Evolutionary conservation across 2,113 vertebrate genomes (phyloP).

Genomic region (Poeciliopsis retropinna): DNA sequence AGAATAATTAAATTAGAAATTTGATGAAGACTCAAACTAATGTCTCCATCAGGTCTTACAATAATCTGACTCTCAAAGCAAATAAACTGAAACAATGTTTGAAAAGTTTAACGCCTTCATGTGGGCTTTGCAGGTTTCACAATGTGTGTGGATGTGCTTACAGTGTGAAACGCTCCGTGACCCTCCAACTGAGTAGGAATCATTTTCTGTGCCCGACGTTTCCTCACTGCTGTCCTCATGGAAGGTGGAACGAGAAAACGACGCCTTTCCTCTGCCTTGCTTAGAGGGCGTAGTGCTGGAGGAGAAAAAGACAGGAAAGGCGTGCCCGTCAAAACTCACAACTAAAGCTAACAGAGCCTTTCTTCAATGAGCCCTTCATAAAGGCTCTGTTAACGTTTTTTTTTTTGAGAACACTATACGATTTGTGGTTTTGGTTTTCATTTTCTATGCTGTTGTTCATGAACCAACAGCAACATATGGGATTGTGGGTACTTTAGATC

Average conservation of each 20-base stretch:
- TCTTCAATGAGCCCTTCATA: background rate
- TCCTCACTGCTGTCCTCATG: slow-evolving; percentile 98
- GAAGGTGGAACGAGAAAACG: slow-evolving; percentile 93
- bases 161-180: slow-evolving; percentile 91
- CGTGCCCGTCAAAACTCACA: background rate
- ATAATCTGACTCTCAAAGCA: too few relatives aligned
- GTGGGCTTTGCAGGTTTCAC: background rate
- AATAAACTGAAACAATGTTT: too few relatives aligned
- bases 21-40: too few relatives aligned
- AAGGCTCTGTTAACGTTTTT: too few relatives aligned
- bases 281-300: slow-evolving; percentile 95
- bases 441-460: background rate
- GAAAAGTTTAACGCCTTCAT: too few relatives aligned
- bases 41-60: too few relatives aligned
- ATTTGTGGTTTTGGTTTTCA: slow-evolving; percentile 7
- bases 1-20: too few relatives aligned
- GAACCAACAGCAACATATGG: background rate
- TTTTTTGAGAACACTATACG: too few relatives aligned
- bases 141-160: slow-evolving; percentile 75
- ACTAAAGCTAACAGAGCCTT: background rate
- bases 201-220: slow-evolving; percentile 96
- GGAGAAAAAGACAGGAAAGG: background rate
- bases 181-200: slow-evolving; percentile 93
- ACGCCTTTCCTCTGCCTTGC: slow-evolving; percentile 93
- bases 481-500: background rate